Conservation (phyloP, 2,888 invertebrate genomes). For the Macrostomum cliftonense region DNA sequence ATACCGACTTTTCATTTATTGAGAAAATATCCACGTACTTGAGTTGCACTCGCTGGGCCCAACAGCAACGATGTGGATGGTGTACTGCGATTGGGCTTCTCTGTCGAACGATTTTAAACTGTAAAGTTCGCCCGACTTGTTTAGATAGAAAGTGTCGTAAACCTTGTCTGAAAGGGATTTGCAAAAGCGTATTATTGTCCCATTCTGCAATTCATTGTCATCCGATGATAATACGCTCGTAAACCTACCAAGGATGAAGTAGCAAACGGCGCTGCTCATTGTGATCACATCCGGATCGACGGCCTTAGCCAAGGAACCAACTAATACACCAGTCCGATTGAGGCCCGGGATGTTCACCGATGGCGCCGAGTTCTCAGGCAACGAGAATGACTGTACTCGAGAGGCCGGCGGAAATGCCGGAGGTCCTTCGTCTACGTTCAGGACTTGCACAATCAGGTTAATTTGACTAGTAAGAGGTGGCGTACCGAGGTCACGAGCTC, state of each 20-base stretch:
- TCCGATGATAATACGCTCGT: neutral
- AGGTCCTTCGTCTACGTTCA: neutral
- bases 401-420: neutral
- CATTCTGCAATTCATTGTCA: no score
- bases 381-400: neutral
- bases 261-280: neutral
- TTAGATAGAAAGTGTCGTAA: neutral
- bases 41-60: neutral
- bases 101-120: neutral
- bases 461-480: neutral
- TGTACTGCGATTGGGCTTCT: neutral
- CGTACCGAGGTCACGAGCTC: neutral
- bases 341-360: neutral
- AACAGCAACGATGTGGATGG: neutral
- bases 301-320: neutral
- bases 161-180: neutral
- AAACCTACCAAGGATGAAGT: neutral
- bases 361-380: neutral
- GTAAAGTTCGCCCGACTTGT: neutral
- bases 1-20: no score
- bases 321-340: neutral
- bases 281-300: neutral
- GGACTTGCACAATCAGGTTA: neutral
- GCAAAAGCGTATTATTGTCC: no score
- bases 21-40: no score